A percentile compares a stretch with the other conserved stretches of the same genome.
These are phyloP conservation scores for Daubentonia madagascariensis DNA, from an alignment of 2,113 vertebrate species.

Conservation along the genomic window DNA sequence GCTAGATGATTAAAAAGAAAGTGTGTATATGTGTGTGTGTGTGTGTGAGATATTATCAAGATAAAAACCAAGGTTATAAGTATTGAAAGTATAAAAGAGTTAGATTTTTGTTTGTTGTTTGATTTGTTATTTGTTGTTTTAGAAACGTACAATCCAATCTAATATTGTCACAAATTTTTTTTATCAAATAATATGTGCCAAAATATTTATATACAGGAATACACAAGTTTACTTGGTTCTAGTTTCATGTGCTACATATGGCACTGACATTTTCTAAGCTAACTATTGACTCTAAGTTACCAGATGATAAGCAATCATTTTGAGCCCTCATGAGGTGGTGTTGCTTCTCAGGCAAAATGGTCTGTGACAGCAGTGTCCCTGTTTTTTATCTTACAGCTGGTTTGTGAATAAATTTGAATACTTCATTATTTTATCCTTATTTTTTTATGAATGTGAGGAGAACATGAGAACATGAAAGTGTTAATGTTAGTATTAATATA, in stretches of 20 bases:
- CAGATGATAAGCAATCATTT: not conserved
- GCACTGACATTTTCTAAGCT: not conserved
- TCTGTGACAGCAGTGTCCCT: not conserved
- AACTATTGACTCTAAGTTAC: not conserved
- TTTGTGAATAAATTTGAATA: constrained; percentile 15
- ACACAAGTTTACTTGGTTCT: not conserved
- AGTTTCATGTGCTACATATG: not conserved
- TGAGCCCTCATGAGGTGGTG: not conserved
- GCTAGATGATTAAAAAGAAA: not conserved
- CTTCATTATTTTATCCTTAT: constrained; percentile 34
- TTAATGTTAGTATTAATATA: constrained; percentile 31
- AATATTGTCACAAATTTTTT: not conserved
- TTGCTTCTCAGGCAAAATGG: not conserved
- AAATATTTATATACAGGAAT: not conserved
- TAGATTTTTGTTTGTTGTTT: not conserved
- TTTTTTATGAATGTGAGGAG: constrained; percentile 28
- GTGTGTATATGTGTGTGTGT: not conserved
- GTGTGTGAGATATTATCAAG: not conserved
- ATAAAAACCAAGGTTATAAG: not conserved
- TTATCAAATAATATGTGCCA: not conserved
- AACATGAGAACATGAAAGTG: not conserved
- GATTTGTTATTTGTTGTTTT: not conserved
- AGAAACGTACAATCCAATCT: not conserved
- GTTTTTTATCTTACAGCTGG: not conserved
- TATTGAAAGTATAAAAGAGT: not conserved